These are phyloP conservation scores for Piscicola geometra DNA, from an alignment of 2,888 invertebrate genomes.

Conservation along the genomic window DNA sequence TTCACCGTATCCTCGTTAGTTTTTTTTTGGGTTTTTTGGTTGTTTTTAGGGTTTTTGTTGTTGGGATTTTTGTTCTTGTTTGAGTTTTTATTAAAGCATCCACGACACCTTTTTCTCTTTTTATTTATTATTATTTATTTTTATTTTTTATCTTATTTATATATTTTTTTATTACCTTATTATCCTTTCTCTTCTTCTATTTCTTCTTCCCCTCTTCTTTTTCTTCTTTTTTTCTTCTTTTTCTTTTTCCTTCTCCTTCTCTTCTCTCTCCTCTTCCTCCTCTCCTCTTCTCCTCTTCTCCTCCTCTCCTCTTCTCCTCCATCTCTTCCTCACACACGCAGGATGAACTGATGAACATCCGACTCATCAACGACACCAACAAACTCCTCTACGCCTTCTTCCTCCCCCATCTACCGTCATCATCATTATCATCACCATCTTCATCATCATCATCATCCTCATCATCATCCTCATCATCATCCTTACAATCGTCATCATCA, in stretches of 20 bases:
- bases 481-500: no score
- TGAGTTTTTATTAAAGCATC: no score
- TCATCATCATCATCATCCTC: no score
- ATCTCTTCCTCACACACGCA: not conserved
- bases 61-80: no score
- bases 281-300: no score
- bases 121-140: no score
- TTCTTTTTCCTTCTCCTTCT: not conserved
- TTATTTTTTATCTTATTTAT: no score
- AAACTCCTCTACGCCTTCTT: not conserved
- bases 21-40: not conserved
- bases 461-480: no score
- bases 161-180: not conserved
- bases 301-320: no score
- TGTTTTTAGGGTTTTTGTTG: not conserved
- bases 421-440: not conserved
- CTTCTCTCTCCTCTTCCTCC: no score
- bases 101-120: no score
- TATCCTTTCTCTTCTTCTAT: not conserved
- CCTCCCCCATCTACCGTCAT: not conserved
- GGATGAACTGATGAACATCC: not conserved
- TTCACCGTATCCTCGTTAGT: slow-evolving; percentile 61
- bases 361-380: not conserved
- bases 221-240: not conserved
- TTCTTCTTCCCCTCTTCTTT: not conserved